These are phyloP conservation scores for Phrixothrix hirtus DNA, from an alignment of 2,888 invertebrate genomes.

Conservation along the genomic window DNA sequence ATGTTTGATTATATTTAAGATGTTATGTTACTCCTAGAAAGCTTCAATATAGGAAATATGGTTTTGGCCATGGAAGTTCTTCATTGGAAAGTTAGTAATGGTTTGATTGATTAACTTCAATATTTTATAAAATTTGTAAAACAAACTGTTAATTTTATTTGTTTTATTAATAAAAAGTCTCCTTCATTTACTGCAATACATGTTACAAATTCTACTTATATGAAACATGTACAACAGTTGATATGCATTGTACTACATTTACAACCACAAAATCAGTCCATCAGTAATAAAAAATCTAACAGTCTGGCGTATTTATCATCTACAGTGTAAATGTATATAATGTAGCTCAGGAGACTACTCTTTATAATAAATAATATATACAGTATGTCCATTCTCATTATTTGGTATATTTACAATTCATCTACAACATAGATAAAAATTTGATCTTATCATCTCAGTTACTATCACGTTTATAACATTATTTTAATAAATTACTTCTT, in stretches of 20 bases:
- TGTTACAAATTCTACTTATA: slow-evolving; percentile 49
- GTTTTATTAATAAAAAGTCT: slow-evolving; percentile 23
- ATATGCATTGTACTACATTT: slow-evolving; percentile 48
- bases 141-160: background rate
- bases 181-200: slow-evolving; percentile 52
- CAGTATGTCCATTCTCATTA: slow-evolving; percentile 40
- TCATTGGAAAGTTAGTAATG: too few species aligned
- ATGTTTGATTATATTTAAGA: too few species aligned
- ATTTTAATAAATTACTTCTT: slow-evolving; percentile 29
- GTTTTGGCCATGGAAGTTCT: too few species aligned
- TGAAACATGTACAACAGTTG: slow-evolving; percentile 53
- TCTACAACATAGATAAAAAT: slow-evolving; percentile 45
- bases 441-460: slow-evolving; percentile 44
- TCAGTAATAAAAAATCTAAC: slow-evolving; percentile 46
- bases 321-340: slow-evolving; percentile 36
- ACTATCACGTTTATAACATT: slow-evolving; percentile 39
- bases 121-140: background rate
- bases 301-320: slow-evolving; percentile 28
- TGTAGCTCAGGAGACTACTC: slow-evolving; percentile 41
- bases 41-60: background rate
- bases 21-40: too few species aligned
- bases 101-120: too few species aligned
- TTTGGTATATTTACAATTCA: slow-evolving; percentile 32
- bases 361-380: slow-evolving; percentile 43
- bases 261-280: slow-evolving; percentile 41